Conservation (phyloP, 2,888 invertebrate genomes). For the Eristalis intricaria region DNA sequence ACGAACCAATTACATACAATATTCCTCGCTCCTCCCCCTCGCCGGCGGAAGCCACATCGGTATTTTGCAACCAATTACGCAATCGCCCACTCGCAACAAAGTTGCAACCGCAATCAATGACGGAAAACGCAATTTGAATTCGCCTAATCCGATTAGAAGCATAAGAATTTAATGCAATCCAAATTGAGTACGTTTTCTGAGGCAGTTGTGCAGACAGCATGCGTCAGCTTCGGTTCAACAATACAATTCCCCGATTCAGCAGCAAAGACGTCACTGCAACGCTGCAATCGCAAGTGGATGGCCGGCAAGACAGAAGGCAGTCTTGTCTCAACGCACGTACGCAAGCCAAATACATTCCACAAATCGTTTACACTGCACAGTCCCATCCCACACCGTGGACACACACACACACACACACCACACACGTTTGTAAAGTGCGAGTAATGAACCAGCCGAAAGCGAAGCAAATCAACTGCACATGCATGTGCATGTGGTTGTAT, state of each 20-base stretch:
- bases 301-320: constrained; percentile 33
- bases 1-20: not conserved
- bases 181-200: constrained; percentile 6
- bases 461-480: constrained; percentile 3
- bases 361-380: constrained; percentile 49
- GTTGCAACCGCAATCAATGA: constrained; percentile 19
- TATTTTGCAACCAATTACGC: constrained; percentile 51
- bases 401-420: too few relatives aligned
- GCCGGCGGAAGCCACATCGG: not conserved
- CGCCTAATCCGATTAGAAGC: constrained; percentile 57
- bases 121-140: constrained; percentile 51
- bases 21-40: not conserved
- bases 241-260: constrained; percentile 31
- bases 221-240: constrained; percentile 4
- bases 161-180: constrained; percentile 49
- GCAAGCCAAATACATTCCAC: constrained; percentile 67
- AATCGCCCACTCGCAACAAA: constrained; percentile 36
- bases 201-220: not conserved
- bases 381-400: constrained; percentile 35
- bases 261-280: constrained; percentile 35
- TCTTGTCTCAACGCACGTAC: constrained; percentile 47
- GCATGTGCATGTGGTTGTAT: not conserved
- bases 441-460: constrained; percentile 27
- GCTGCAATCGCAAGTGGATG: constrained; percentile 43
- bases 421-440: not conserved